Evolutionary conservation across 2,888 invertebrate species (phyloP).

Genomic region (Polyommatus icarus): DNA sequence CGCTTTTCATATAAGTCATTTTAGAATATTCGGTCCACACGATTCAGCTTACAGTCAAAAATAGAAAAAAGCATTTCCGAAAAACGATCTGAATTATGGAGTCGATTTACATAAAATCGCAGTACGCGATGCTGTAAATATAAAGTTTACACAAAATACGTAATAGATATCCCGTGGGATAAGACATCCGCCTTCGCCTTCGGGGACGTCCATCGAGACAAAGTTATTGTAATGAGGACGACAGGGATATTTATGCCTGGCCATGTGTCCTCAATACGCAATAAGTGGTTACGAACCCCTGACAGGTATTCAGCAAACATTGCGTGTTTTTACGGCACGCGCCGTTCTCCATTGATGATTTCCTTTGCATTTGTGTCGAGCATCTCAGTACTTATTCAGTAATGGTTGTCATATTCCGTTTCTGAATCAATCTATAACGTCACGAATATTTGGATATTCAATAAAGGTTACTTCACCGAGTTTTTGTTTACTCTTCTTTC

Average conservation of each 20-base stretch:
- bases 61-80: not conserved
- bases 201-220: constrained; percentile 62
- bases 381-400: constrained; percentile 15
- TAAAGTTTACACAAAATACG: not conserved
- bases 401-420: constrained; percentile 9
- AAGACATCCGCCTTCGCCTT: constrained; percentile 62
- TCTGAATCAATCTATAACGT: constrained; percentile 34
- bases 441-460: constrained; percentile 54
- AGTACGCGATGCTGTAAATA: not conserved
- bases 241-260: constrained; percentile 76
- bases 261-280: constrained; percentile 72
- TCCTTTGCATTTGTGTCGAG: constrained; percentile 31
- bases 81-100: not conserved
- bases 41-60: constrained; percentile 21
- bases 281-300: constrained; percentile 51
- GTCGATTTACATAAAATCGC: not conserved
- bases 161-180: constrained; percentile 65
- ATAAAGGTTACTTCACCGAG: constrained; percentile 53
- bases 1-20: constrained; percentile 35
- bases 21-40: constrained; percentile 26
- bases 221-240: constrained; percentile 77
- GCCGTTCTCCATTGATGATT: constrained; percentile 33
- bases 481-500: constrained; percentile 59
- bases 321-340: not conserved
- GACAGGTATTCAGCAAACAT: constrained; percentile 29